Percentiles rank a stretch among this genome's conserved stretches.
Conservation (phyloP, 2,888 invertebrate genomes). For the Cryptus armator region DNA sequence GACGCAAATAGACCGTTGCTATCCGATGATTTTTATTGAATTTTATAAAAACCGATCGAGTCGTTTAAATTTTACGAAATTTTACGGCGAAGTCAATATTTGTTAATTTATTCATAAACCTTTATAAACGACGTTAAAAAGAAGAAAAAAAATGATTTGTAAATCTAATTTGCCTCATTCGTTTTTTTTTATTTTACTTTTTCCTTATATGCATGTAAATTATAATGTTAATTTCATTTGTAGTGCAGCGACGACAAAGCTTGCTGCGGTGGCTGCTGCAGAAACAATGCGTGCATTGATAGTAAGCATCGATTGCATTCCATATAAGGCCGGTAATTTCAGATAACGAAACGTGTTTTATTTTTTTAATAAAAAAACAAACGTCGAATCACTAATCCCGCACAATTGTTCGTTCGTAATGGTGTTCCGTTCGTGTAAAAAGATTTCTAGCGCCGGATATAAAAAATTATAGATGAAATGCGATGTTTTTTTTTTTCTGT, state of each 20-base stretch:
- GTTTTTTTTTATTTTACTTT: constrained; percentile 51
- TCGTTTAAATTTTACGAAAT: too few relatives aligned
- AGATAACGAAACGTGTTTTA: too few relatives aligned
- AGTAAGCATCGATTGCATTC: constrained; percentile 84
- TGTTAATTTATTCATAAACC: background rate
- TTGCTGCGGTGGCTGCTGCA: constrained; percentile 88
- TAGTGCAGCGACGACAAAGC: constrained; percentile 86
- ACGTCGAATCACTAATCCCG: too few relatives aligned
- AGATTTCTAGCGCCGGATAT: too few relatives aligned
- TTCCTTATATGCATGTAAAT: background rate
- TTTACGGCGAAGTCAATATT: background rate
- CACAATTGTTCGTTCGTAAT: too few relatives aligned
- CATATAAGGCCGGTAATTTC: background rate
- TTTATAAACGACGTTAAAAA: constrained; percentile 8
- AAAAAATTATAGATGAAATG: too few relatives aligned
- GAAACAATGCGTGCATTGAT: constrained; percentile 86
- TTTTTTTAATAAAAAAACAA: too few relatives aligned
- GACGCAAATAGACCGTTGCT: too few relatives aligned
- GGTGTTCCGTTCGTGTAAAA: too few relatives aligned
- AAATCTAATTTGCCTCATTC: background rate
- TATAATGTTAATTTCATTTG: constrained; percentile 66
- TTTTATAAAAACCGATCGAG: constrained; percentile 14
- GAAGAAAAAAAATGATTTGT: background rate
- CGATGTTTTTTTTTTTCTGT: too few relatives aligned
- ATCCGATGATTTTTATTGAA: background rate